These are phyloP conservation scores for Formica aserva DNA, from an alignment of 2,888 invertebrate species.

Conservation along the genomic window DNA sequence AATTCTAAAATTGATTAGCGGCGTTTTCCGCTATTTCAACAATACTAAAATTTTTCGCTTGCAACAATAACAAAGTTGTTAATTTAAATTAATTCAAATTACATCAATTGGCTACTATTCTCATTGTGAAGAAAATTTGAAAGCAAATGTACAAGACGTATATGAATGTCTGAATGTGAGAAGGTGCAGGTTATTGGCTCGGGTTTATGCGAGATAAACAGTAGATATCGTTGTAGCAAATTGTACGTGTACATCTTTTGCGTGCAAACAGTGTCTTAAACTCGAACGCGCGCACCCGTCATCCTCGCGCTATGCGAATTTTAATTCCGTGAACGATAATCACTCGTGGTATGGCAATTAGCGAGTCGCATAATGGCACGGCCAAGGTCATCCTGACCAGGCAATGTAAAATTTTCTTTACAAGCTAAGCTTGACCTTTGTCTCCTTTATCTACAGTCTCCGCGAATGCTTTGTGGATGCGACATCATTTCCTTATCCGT, in stretches of 20 bases:
- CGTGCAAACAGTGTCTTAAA: slow-evolving; percentile 42
- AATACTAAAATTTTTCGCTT: background rate
- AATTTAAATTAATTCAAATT: background rate
- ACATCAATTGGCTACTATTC: background rate
- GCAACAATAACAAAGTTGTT: background rate
- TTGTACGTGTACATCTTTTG: slow-evolving; percentile 9
- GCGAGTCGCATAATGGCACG: slow-evolving; percentile 46
- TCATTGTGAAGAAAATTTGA: background rate
- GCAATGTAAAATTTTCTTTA: slow-evolving; percentile 10
- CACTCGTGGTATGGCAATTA: slow-evolving; percentile 41
- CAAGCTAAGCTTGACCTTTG: slow-evolving; percentile 18
- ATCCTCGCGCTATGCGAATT: slow-evolving; percentile 39
- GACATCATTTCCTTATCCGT: slow-evolving; percentile 6
- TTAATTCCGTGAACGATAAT: slow-evolving; percentile 47
- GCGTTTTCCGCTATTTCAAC: background rate
- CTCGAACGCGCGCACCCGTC: background rate
- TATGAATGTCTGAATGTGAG: background rate
- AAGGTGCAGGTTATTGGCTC: slow-evolving; percentile 40
- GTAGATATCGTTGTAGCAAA: slow-evolving; percentile 21
- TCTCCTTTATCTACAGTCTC: background rate
- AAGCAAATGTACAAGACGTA: background rate
- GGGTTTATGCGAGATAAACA: slow-evolving; percentile 18
- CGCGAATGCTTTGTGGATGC: background rate
- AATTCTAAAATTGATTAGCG: background rate
- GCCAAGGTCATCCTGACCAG: slow-evolving; percentile 56